These are phyloP conservation scores for Eonycteris spelaea DNA, from an alignment of 2,113 vertebrate genomes.

Conservation along the genomic window DNA sequence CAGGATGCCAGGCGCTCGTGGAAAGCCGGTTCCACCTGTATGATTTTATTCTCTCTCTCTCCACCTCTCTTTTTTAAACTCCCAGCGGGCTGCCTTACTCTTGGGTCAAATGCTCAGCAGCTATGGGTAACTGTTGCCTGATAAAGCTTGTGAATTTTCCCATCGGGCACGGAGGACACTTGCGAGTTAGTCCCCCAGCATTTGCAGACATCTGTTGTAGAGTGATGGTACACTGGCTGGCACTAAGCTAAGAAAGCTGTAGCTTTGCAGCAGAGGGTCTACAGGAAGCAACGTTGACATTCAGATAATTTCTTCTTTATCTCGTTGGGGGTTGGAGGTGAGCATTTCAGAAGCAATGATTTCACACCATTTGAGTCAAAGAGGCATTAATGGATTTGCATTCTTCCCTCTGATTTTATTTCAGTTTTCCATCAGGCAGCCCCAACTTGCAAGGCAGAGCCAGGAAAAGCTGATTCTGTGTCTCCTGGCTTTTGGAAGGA, in stretches of 20 bases:
- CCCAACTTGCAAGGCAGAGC: not conserved
- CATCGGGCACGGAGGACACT: not conserved
- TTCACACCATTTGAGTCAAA: not conserved
- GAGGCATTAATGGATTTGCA: not conserved
- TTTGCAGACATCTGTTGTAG: not conserved
- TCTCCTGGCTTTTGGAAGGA: conserved; percentile 3
- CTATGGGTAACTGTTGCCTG: not conserved
- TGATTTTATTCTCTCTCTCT: not conserved
- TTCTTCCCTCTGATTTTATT: conserved; percentile 26
- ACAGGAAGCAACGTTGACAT: not conserved
- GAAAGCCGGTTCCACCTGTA: conserved; percentile 32
- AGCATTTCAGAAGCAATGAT: not conserved
- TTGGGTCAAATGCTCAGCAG: not conserved
- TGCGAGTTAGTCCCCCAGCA: not conserved
- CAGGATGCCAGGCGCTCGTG: not conserved
- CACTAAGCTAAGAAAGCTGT: not conserved
- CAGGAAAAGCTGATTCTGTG: conserved; percentile 34
- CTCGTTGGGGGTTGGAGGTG: not conserved
- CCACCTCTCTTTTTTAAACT: not conserved
- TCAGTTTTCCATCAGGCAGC: conserved; percentile 33
- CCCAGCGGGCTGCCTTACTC: not conserved
- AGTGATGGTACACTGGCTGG: not conserved
- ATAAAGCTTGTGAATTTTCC: not conserved
- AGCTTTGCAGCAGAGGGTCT: conserved; percentile 2
- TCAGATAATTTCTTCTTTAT: not conserved